Percentiles rank a stretch among this genome's conserved stretches.
Conservation (phyloP, 2,888 invertebrate species). For the Agonopterix subpropinquella region DNA sequence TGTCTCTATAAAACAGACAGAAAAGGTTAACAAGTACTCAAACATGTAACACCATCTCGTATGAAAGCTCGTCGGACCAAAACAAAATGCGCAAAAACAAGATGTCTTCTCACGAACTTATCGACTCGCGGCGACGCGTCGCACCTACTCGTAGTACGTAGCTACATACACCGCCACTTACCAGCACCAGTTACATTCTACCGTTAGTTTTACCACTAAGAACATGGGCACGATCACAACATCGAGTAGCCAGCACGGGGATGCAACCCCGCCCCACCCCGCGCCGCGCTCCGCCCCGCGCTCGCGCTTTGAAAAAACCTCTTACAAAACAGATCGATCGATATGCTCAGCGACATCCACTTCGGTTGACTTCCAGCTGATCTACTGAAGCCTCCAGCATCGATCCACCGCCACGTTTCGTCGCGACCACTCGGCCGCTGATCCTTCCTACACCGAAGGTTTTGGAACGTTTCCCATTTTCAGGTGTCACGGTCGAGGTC, state of each 20-base stretch:
- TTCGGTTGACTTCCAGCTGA: constrained; percentile 33
- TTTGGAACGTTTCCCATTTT: not conserved
- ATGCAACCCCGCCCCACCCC: constrained; percentile 12
- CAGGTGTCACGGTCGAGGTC: not conserved
- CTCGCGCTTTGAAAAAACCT: constrained; percentile 45
- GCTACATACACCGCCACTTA: not conserved
- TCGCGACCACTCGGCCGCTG: not conserved
- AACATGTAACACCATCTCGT: too few species aligned
- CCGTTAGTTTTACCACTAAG: not conserved
- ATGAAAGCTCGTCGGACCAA: constrained; percentile 18
- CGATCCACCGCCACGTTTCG: constrained; percentile 2
- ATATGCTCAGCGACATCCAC: constrained; percentile 47
- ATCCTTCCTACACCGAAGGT: too few species aligned
- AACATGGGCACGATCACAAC: constrained; percentile 20
- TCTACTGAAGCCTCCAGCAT: constrained; percentile 11
- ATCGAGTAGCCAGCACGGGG: constrained; percentile 9
- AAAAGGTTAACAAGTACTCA: too few species aligned
- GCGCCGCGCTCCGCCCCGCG: constrained; percentile 45
- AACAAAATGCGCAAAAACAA: constrained; percentile 43
- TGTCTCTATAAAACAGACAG: too few species aligned
- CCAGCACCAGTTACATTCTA: not conserved
- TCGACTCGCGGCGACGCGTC: not conserved
- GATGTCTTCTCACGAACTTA: constrained; percentile 29
- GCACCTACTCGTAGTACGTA: not conserved
- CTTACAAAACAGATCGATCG: constrained; percentile 67